Percentiles rank a stretch among this genome's conserved stretches.
Evolutionary conservation across 2,113 vertebrate species (phyloP).

Genomic region (Aldabrachelys gigantea): DNA sequence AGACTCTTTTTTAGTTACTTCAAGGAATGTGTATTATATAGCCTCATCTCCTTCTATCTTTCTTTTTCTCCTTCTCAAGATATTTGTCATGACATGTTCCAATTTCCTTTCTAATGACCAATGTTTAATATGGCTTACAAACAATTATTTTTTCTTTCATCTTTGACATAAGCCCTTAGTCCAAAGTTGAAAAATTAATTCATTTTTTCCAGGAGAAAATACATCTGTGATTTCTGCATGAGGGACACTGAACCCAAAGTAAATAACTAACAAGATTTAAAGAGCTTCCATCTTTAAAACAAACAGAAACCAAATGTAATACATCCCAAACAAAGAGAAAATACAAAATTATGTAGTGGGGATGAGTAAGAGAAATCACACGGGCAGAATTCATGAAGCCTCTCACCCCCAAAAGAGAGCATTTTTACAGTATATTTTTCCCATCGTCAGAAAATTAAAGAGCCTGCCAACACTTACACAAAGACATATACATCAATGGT

Average conservation of each 20-base stretch:
- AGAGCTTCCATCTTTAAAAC: conserved; percentile 60
- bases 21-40: conserved; percentile 60
- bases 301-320: conserved; percentile 53
- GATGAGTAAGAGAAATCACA: conserved; percentile 39
- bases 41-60: conserved; percentile 28
- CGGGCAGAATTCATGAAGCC: conserved; percentile 38
- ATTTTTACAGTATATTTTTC: neutral
- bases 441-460: neutral
- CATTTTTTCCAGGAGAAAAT: conserved; percentile 29
- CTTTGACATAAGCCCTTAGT: conserved; percentile 59
- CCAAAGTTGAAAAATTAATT: conserved; percentile 60
- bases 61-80: conserved; percentile 48
- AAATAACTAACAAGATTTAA: conserved; percentile 64
- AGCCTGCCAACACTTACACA: conserved; percentile 38
- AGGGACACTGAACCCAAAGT: conserved; percentile 56
- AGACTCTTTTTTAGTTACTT: conserved; percentile 70
- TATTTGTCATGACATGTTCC: conserved; percentile 64
- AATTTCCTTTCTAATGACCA: conserved; percentile 74
- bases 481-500: neutral
- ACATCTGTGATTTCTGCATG: conserved; percentile 3
- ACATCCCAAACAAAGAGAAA: conserved; percentile 39
- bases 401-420: neutral
- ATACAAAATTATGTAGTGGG: neutral
- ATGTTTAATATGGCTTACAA: conserved; percentile 71
- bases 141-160: conserved; percentile 75